These are phyloP conservation scores for Deilephila elpenor DNA, from an alignment of 2,888 invertebrate genomes.

Conservation along the genomic window DNA sequence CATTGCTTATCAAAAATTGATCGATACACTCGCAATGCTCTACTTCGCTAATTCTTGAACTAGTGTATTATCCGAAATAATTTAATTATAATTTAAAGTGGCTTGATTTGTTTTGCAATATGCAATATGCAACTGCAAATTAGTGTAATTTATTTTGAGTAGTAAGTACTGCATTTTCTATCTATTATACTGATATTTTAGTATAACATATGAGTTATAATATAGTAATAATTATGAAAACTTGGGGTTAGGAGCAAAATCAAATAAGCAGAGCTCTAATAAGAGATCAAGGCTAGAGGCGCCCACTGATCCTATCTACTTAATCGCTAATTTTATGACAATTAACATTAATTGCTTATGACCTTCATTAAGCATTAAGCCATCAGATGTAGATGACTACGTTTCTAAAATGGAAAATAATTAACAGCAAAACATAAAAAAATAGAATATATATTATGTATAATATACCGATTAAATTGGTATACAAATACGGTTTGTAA, in stretches of 20 bases:
- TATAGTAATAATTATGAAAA: neutral
- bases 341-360: constrained; percentile 60
- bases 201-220: too few relatives aligned
- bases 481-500: neutral
- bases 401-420: neutral
- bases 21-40: constrained; percentile 3
- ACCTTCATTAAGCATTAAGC: constrained; percentile 48
- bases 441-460: too few relatives aligned
- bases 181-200: too few relatives aligned
- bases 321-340: constrained; percentile 67
- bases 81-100: neutral
- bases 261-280: constrained; percentile 17
- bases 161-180: too few relatives aligned
- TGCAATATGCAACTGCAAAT: too few relatives aligned
- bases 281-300: constrained; percentile 65
- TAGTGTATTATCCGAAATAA: too few relatives aligned
- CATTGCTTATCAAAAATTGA: constrained; percentile 26
- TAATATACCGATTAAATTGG: neutral
- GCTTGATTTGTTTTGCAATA: too few relatives aligned
- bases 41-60: neutral
- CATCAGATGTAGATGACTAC: neutral
- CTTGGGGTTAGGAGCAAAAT: neutral
- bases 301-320: constrained; percentile 56
- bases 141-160: too few relatives aligned
- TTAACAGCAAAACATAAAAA: neutral